These are phyloP conservation scores for Cosmia pyralina DNA, from an alignment of 2,888 invertebrate species.

Conservation along the genomic window DNA sequence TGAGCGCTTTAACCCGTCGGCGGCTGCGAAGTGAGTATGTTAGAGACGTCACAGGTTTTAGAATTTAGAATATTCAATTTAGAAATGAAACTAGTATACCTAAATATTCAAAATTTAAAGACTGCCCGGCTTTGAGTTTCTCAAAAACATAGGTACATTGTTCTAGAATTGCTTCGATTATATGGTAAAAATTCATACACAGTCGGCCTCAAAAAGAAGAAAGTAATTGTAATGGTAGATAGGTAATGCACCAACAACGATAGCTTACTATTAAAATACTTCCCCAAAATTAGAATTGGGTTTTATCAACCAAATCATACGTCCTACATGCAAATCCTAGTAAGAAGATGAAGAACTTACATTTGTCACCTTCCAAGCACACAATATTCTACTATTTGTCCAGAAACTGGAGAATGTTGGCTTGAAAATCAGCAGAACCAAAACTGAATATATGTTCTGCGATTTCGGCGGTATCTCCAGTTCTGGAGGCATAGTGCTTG, in stretches of 20 bases:
- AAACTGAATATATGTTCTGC: too few relatives aligned
- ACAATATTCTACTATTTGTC: background rate
- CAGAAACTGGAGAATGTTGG: too few relatives aligned
- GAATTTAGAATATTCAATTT: background rate
- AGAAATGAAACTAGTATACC: background rate
- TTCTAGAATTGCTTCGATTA: background rate
- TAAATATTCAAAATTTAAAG: background rate
- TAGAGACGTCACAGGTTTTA: background rate
- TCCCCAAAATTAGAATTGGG: background rate
- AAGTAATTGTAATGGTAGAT: background rate
- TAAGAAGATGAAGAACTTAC: background rate
- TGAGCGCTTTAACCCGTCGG: background rate
- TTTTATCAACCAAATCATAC: background rate
- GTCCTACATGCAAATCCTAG: background rate
- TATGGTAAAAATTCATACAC: background rate
- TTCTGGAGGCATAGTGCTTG: too few relatives aligned
- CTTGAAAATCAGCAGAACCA: too few relatives aligned
- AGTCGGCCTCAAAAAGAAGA: background rate
- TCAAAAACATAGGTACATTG: background rate
- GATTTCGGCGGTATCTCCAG: too few relatives aligned
- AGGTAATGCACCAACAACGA: background rate
- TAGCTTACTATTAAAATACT: background rate
- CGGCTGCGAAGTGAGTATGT: background rate
- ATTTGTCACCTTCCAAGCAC: background rate
- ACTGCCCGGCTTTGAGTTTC: background rate